Percentiles rank a stretch among this genome's conserved stretches.
Evolutionary conservation across 2,888 invertebrate genomes (phyloP).

Genomic region (Cephus pulcher): DNA sequence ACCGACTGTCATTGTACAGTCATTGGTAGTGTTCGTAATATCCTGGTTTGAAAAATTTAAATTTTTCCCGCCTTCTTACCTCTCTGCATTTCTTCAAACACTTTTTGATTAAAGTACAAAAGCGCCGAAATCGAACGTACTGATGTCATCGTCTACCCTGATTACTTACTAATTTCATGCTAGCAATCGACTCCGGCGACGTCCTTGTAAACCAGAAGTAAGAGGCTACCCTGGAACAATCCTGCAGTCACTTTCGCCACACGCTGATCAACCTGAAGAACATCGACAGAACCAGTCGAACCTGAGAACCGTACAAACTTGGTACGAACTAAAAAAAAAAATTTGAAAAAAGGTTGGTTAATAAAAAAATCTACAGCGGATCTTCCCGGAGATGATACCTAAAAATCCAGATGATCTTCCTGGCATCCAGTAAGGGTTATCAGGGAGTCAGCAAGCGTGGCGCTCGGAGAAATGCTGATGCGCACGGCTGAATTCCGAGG

Average conservation of each 20-base stretch:
- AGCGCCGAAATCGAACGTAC: background rate
- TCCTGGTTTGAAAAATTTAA: background rate
- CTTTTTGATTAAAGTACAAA: background rate
- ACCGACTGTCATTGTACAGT: background rate
- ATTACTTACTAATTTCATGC: too few species aligned
- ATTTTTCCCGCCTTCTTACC: too few species aligned
- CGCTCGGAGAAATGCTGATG: conserved; percentile 55
- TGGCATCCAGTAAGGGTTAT: background rate
- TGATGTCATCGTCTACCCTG: too few species aligned
- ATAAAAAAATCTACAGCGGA: too few species aligned
- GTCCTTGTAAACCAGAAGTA: too few species aligned
- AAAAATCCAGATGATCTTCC: background rate
- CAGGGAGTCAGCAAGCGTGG: background rate
- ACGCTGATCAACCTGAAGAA: background rate
- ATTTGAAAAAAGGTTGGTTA: too few species aligned
- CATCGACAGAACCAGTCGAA: background rate
- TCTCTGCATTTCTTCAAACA: too few species aligned
- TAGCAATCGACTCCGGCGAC: too few species aligned
- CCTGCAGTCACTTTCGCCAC: background rate
- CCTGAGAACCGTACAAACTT: background rate
- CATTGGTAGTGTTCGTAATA: background rate
- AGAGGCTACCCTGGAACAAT: too few species aligned
- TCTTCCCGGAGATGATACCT: background rate
- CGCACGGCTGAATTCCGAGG: conserved; percentile 64
- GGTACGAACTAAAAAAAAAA: background rate